phyloP scores from a whole-genome alignment of 2,888 invertebrate species.

The Himalopsyche anomala region DNA sequence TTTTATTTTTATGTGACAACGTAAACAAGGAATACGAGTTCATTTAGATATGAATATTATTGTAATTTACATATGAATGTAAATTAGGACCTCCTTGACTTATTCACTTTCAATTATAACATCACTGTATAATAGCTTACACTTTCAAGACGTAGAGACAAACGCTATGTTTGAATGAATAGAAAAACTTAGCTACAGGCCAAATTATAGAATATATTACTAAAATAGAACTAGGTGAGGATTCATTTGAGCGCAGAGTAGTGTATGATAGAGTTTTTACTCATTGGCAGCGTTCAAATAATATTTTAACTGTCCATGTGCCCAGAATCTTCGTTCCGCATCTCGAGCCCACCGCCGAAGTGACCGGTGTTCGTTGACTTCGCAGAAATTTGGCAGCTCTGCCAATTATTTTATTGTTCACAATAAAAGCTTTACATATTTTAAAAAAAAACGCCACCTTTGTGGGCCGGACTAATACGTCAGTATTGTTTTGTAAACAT shows the following conservation, averaged over 20 bases:
- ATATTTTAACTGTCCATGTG: no score
- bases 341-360: not conserved
- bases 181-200: no score
- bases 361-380: slow-evolving; percentile 31
- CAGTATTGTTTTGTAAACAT: slow-evolving; percentile 10
- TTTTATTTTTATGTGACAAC: no score
- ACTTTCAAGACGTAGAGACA: no score
- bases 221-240: no score
- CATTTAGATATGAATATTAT: not conserved
- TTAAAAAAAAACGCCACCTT: slow-evolving; percentile 1
- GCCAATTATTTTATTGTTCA: slow-evolving; percentile 23
- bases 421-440: not conserved
- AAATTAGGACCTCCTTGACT: not conserved
- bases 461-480: slow-evolving; percentile 24
- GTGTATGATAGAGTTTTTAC: no score
- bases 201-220: no score
- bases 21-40: no score
- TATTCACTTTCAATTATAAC: slow-evolving; percentile 5
- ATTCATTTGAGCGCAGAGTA: no score
- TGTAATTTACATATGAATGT: not conserved
- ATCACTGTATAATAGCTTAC: not conserved
- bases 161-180: no score
- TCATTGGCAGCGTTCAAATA: no score
- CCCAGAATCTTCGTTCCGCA: slow-evolving; percentile 22
- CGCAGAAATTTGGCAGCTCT: slow-evolving; percentile 24